Evolutionary conservation across 2,113 vertebrate species (phyloP), one percentile per base, ranked within the genome.

Genomic region (Ptychochromis oligacanthus): DNA sequence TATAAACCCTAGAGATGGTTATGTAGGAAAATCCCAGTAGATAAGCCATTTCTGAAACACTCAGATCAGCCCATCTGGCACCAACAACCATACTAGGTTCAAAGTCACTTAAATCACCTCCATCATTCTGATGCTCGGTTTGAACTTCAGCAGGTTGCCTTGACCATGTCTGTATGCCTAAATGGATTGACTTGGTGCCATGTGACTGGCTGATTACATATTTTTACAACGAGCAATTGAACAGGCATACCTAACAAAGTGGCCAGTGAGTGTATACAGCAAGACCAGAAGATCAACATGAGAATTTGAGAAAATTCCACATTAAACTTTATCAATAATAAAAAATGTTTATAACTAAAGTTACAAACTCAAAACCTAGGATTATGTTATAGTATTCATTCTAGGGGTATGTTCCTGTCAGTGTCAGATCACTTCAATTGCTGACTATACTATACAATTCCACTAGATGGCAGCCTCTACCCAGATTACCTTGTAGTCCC

Each of bases 381-480:
- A 0, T 72, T 52, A 54, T 2, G 7, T 52, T 54, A 34, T n/a
- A 72, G 49, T 18, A 18, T 3, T 52, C 17, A 18, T 49, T 72
- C 7, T 11, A 72, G 65, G 31, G 11, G 7, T 18, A 18, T 31
- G 20, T 52, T 54, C 67, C 46, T 52, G 26, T 10, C 13, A n/a
- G 49, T 34, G 46, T 34, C 46, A 34, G 67, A 82, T 55, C 10
- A 2, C 24, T 13, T 26, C 6, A 3, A 46, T 65, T 17, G 55
- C 3, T 9, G 31, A 65, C 46, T 40, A 3, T 78, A 40, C 52
- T 18, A 17, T n/a, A n/a, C 5, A 28, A 0, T 12, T 2, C 88
- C 93, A 88, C 83, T 86, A 95, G 94, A 92, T 93, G 87, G 89
- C 87, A 93, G 90, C 46, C 60, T 85, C 52, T 46, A 43, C 62